Evolutionary conservation across 2,888 invertebrate species (phyloP), one percentile per base, ranked within the genome.

Genomic region (Pristionchus exspectatus): DNA sequence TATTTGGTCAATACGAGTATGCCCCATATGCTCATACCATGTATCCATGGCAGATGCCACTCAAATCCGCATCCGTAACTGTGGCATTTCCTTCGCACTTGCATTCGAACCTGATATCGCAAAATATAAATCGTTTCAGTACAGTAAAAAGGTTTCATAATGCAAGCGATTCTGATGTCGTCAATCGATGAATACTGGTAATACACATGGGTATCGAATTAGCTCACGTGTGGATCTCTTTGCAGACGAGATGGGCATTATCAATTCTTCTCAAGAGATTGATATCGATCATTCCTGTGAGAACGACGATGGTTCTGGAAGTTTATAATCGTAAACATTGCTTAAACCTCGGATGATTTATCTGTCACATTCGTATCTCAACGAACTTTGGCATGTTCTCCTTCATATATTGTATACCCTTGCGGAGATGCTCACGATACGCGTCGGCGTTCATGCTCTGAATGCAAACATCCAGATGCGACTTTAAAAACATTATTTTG

Each of bases 231-330:
- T 93, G 93, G 30, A 93, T 91, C 2, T 90, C 93, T 54, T 93
- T 92, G 87, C 93, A 93, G 91, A 93, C 92, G 38, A 91, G 90
- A 87, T 93, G 91, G 69, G 91, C 91, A 38, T 91, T 88, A 90
- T 93, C 93, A 89, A 93, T 92, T 38, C 91, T 83, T n/a, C 93
- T 90, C 66, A 93, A 90, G 92, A 93, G 92, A 66, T 90, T 69
- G 92, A 93, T 93, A 83, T 93, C 92, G 89, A 93, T 91, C 93
- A 93, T 93, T 74, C 93, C 93, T 10, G 93, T 93, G 69, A 93
- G 90, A 4, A 92, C 92, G 74, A 93, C 92, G 87, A 93, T 92
- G 0, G 93, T 93, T 89, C 93, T 91, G 83, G 44, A 54, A 81
- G 50, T 27, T 81, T 50, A 14, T 12, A 12, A 81, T 77, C 9